Conservation (phyloP, 2,113 vertebrate genomes). For the Reinhardtius hippoglossoides region DNA sequence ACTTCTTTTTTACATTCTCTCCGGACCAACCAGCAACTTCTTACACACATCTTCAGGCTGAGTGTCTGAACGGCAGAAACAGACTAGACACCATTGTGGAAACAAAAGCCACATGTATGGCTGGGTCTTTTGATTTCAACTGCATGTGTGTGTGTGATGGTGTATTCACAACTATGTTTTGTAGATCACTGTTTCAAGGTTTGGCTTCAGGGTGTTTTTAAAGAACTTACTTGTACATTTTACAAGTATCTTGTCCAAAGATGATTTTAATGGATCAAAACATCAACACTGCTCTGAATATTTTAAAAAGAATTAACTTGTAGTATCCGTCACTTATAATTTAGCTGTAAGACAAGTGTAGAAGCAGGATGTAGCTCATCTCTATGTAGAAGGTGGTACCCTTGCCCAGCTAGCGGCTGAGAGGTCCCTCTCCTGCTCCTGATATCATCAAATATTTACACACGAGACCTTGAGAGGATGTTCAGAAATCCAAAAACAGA, state of each 20-base stretch:
- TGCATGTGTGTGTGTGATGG: not conserved
- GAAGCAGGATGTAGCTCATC: slow-evolving; percentile 22
- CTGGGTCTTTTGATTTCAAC: not conserved
- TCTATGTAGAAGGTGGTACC: slow-evolving; percentile 24
- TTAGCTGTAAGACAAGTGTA: not conserved
- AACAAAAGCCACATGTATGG: slow-evolving; percentile 39
- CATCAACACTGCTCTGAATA: slow-evolving; percentile 12
- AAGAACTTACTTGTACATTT: not conserved
- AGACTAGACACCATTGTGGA: slow-evolving; percentile 46
- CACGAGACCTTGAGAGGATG: slow-evolving; percentile 34
- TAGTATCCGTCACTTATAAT: not conserved
- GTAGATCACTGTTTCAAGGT: slow-evolving; percentile 1
- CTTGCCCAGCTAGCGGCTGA: slow-evolving; percentile 10
- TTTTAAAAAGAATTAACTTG: slow-evolving; percentile 14
- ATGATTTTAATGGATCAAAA: not conserved
- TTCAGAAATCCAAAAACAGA: slow-evolving; percentile 11
- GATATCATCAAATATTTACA: slow-evolving; percentile 55
- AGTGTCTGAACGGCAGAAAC: slow-evolving; percentile 53
- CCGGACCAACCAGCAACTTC: slow-evolving; percentile 53
- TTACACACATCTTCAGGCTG: slow-evolving; percentile 63
- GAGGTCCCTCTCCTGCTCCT: slow-evolving; percentile 10
- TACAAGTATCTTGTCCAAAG: not conserved
- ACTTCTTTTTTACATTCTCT: slow-evolving; percentile 51
- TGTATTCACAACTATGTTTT: not conserved
- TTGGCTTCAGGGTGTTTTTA: not conserved